Evolutionary conservation across 2,888 invertebrate species (phyloP), one percentile per base, ranked within the genome.

Genomic region (Schizaphis graminum): DNA sequence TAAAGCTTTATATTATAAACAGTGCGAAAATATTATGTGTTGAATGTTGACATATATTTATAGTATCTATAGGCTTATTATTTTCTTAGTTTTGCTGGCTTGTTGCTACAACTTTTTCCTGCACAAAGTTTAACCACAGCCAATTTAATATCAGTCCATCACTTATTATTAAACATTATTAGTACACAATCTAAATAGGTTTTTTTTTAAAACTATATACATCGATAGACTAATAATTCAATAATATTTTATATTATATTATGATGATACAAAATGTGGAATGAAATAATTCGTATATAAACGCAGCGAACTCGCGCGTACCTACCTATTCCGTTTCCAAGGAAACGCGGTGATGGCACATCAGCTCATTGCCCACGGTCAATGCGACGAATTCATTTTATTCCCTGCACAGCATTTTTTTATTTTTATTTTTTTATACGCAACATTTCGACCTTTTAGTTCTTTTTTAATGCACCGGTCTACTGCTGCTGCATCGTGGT

Each of bases 321-420:
- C 44, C 44, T 47, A 47, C 44, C 44, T 87, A 8, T 84, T 49
- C 91, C 41, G 85, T 85, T 56, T 21, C 91, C 91, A 85, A 91
- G 85, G 91, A 44, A 57, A 91, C 91, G 44, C 26, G n/a, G 53
- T 53, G 56, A 57, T 41, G 56, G 85, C 57, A 85, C 91, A 56
- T 85, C 57, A n/a, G n/a, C n/a, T 85, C 56, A 85, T 85, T 56
- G n/a, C 85, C n/a, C 84, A n/a, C 91, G 44, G 91, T 85, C 85
- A 56, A 91, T 57, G 85, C 85, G 85, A 91, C 56, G 56, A 91
- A 44, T 91, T 85, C 91, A n/a, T 91, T 84, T 85, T 47, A 35
- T 61, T 61, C n/a, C 35, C 44, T 49, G 41, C 26, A 77, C 35
- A 77, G 21, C 35, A 77, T 49, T 85, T 53, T 26, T 44, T 44